These are phyloP conservation scores for Elymnias hypermnestra DNA, from an alignment of 1,140 invertebrate species.

Conservation along the genomic window DNA sequence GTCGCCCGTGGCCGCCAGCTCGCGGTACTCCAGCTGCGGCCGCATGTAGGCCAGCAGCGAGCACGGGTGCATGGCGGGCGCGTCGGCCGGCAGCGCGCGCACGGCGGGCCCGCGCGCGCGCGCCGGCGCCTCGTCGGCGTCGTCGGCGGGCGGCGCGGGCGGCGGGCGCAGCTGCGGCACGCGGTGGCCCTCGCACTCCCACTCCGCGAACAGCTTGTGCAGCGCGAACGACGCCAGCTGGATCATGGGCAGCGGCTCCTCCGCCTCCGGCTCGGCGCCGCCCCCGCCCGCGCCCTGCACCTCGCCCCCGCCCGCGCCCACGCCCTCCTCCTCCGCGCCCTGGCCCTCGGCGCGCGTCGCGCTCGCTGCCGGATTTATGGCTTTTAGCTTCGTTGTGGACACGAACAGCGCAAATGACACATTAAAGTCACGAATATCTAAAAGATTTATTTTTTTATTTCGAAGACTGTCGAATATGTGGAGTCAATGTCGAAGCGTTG, in stretches of 20 bases:
- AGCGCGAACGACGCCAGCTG: conserved; percentile 85
- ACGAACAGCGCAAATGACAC: too few species aligned
- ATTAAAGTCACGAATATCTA: too few species aligned
- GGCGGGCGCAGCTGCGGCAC: conserved; percentile 77
- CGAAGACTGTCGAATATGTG: too few species aligned
- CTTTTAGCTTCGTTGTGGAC: too few species aligned
- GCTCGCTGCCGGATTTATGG: too few species aligned
- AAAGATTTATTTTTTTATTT: too few species aligned
- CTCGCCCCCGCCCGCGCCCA: too few species aligned
- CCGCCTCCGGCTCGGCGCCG: too few species aligned
- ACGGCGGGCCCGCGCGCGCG: conserved; percentile 13
- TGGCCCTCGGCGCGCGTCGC: neutral
- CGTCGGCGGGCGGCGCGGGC: conserved; percentile 22
- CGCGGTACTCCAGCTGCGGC: conserved; percentile 79
- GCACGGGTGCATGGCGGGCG: conserved; percentile 81
- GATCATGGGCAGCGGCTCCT: conserved; percentile 82
- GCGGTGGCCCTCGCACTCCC: conserved; percentile 83
- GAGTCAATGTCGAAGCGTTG: too few species aligned
- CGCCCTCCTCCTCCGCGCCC: conserved; percentile 48
- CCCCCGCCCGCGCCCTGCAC: too few species aligned
- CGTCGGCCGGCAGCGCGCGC: conserved; percentile 74
- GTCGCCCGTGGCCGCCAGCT: conserved; percentile 77
- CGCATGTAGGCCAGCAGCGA: conserved; percentile 85
- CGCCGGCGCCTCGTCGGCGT: conserved; percentile 4
- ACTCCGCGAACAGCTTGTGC: conserved; percentile 85